A percentile compares a stretch with the other conserved stretches of the same genome.
These are phyloP conservation scores for Drosophila sp. DNA, from an alignment of 1,140 invertebrate species.

Conservation along the genomic window DNA sequence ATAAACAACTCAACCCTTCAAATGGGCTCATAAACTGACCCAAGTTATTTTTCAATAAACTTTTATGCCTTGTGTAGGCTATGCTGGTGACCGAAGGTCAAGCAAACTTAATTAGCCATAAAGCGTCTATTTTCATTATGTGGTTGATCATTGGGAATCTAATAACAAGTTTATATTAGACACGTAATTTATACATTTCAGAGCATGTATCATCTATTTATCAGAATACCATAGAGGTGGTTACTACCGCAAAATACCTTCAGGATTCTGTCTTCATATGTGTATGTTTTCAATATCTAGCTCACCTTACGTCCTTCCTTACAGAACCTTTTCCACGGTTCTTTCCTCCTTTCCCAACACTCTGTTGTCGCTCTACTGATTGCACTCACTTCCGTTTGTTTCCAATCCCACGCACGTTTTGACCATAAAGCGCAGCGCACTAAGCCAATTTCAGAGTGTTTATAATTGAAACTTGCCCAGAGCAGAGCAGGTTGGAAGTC, in stretches of 20 bases:
- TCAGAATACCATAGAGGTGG: too few species aligned
- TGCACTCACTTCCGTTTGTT: constrained; percentile 49
- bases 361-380: background rate
- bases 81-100: background rate
- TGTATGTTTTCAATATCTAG: too few species aligned
- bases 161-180: too few species aligned
- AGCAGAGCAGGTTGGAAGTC: constrained; percentile 5
- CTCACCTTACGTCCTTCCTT: background rate
- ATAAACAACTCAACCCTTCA: constrained; percentile 11
- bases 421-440: constrained; percentile 50
- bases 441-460: constrained; percentile 68
- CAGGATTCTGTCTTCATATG: too few species aligned
- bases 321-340: too few species aligned
- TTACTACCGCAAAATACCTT: too few species aligned
- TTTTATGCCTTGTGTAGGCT: constrained; percentile 15
- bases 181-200: too few species aligned
- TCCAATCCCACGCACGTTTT: constrained; percentile 58
- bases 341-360: background rate
- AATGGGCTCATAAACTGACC: constrained; percentile 15
- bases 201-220: too few species aligned
- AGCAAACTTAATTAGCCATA: constrained; percentile 25
- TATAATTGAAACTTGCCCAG: constrained; percentile 64
- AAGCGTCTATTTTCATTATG: constrained; percentile 14
- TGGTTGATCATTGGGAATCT: background rate
- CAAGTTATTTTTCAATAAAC: constrained; percentile 28